Evolutionary conservation across 2,113 vertebrate genomes (phyloP).

Genomic region (Capreolus pygargus): DNA sequence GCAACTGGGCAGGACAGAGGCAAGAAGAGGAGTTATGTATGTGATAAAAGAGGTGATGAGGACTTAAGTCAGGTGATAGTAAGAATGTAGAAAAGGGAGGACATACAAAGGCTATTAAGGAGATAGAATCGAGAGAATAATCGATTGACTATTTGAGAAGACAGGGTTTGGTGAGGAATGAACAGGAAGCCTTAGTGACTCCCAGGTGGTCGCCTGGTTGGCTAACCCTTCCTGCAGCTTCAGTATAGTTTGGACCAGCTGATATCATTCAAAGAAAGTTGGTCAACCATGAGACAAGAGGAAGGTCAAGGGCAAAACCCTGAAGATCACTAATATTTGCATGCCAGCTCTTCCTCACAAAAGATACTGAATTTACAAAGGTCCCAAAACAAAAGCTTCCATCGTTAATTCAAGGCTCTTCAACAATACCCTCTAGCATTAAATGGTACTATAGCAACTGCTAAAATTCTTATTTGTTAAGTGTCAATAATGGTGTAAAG

Average conservation of each 20-base stretch:
- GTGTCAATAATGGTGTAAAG: neutral
- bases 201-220: neutral
- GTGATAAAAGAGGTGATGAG: neutral
- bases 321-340: neutral
- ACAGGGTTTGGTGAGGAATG: neutral
- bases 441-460: neutral
- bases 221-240: neutral
- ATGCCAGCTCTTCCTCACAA: neutral
- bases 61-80: neutral
- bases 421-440: neutral
- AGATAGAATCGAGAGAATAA: slow-evolving; percentile 15
- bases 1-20: neutral
- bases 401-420: neutral
- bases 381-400: neutral
- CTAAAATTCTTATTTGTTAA: neutral
- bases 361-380: neutral
- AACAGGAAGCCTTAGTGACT: neutral
- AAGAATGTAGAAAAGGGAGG: neutral
- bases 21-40: neutral
- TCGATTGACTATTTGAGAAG: neutral
- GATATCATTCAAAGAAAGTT: neutral
- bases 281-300: neutral
- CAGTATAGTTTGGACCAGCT: neutral
- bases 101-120: neutral
- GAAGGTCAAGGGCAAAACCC: neutral